Base-by-base conservation (phyloP, 2,113 vertebrate genomes). In the Callocephalon fimbriatum region DNA sequence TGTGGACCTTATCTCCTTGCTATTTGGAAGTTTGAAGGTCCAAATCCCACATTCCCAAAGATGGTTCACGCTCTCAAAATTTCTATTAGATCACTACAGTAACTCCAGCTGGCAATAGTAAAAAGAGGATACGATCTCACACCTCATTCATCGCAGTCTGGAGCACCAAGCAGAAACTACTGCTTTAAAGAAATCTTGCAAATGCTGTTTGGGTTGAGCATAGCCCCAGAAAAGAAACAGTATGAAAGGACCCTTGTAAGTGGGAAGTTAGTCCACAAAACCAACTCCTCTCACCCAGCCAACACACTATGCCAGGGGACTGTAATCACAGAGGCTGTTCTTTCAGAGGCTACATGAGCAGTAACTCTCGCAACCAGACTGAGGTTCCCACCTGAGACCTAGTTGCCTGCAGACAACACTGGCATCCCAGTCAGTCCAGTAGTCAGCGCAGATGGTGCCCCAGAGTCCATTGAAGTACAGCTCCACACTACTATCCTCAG, bases 381-480 rank as follows among this genome's bases (percentile, higher is more conserved):
- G 32, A 83, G 32, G 37, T 81, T 76, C 96, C 85, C 77, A 99
- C 99, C 99, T 97, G 51, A 99, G 96, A 37, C 98, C 98, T 62
- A 99, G 98, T n/a, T 99, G 99, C 84, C 98, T 98, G 98, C 99
- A 99, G 94, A 99, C 97, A 93, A 99, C 99, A 25, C 98, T 99
- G 97, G 99, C 99, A 72, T 99, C 99, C 90, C 98, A 97, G 94
- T 99, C 98, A 7, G 98, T 98, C 98, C 99, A 99, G 82, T 98
- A 98, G 42, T 98, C 98, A 95, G 98, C 98, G 82, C 99, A 99
- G 86, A 99, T 97, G 7, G 98, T 98, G 84, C 99, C 99, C 99
- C 99, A 99, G 91, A 98, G 98, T 58, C 99, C 98, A 53, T 44
- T 98, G 94, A 98, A 97, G 94, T 99, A 99, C 71, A 99, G 96